Percentiles rank a stretch among this genome's conserved stretches.
These are phyloP conservation scores for Urocynchramus pylzowi DNA, from an alignment of 2,113 vertebrate species.

Conservation along the genomic window DNA sequence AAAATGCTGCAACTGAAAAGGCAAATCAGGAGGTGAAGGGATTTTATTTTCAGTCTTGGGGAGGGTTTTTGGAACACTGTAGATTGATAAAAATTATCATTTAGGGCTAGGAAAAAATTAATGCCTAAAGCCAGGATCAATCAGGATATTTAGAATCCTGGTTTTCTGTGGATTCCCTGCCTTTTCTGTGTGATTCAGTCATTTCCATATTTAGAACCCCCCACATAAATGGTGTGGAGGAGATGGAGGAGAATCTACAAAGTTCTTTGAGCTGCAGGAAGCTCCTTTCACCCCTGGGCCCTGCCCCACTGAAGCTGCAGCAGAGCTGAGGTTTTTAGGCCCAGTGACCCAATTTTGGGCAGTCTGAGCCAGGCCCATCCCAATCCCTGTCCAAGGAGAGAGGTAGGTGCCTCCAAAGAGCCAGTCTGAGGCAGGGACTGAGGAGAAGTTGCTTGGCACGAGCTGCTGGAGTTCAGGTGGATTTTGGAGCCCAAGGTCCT, in stretches of 20 bases:
- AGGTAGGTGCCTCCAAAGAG: not conserved
- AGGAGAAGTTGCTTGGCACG: not conserved
- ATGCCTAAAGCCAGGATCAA: not conserved
- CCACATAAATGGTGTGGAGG: fast-evolving
- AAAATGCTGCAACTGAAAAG: not conserved
- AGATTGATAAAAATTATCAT: not conserved
- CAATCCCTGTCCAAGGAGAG: not conserved
- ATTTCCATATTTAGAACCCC: not conserved
- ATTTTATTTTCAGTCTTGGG: not conserved
- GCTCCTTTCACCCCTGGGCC: not conserved
- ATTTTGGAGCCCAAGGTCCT: not conserved
- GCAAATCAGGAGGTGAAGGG: not conserved
- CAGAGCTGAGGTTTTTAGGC: not conserved
- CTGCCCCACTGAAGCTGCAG: not conserved
- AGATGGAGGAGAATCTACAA: not conserved
- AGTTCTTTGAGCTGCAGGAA: not conserved
- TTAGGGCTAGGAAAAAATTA: not conserved
- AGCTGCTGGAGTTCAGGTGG: not conserved
- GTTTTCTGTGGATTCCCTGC: not conserved
- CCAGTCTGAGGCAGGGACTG: fast-evolving
- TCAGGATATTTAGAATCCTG: not conserved
- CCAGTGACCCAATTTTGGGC: fast-evolving
- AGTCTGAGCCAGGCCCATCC: not conserved
- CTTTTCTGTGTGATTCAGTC: not conserved
- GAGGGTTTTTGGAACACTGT: not conserved